Percentiles rank a stretch among this genome's conserved stretches.
Evolutionary conservation across 2,888 invertebrate species (phyloP).

Genomic region (Acleris holmiana): DNA sequence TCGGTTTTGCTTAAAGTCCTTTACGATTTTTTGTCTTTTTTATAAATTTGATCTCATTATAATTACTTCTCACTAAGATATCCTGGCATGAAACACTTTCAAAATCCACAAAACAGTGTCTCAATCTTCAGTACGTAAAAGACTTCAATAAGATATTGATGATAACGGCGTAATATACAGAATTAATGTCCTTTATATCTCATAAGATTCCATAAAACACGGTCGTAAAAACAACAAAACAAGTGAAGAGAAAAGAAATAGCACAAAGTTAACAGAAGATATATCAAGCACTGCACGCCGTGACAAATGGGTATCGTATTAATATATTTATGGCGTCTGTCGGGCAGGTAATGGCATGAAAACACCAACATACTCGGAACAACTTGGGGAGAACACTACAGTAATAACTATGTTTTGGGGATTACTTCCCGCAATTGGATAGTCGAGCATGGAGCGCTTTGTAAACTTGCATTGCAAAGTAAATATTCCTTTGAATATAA

Average conservation of each 20-base stretch:
- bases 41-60: too few relatives aligned
- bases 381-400: conserved; percentile 66
- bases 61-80: too few relatives aligned
- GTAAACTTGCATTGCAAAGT: background rate
- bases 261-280: conserved; percentile 51
- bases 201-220: conserved; percentile 16
- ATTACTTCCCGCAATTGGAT: conserved; percentile 12
- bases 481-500: background rate
- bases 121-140: too few relatives aligned
- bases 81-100: too few relatives aligned
- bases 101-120: too few relatives aligned
- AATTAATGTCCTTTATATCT: too few relatives aligned
- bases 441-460: background rate
- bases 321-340: conserved; percentile 80
- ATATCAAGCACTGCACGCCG: conserved; percentile 54
- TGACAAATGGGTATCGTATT: conserved; percentile 69
- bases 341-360: conserved; percentile 81
- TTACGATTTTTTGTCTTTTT: too few relatives aligned
- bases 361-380: conserved; percentile 73
- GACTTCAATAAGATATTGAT: too few relatives aligned
- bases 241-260: conserved; percentile 35
- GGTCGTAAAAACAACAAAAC: conserved; percentile 28
- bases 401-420: conserved; percentile 52
- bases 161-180: too few relatives aligned
- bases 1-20: too few relatives aligned